phyloP scores from a whole-genome alignment of 2,113 vertebrate species.

The Bubo bubo region DNA sequence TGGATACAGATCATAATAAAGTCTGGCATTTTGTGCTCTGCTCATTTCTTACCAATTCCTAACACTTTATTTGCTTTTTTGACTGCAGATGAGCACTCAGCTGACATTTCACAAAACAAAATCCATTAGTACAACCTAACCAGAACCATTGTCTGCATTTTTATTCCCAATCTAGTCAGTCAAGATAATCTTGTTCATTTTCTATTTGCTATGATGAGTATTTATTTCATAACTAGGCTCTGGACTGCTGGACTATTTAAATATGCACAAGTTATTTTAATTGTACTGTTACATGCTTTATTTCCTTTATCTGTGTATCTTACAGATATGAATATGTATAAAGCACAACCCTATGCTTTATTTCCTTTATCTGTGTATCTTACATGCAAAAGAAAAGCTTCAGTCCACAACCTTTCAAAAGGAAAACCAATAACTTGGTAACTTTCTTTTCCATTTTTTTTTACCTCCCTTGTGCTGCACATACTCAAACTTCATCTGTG shows the following conservation, averaged over 20 bases:
- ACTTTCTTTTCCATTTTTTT: not conserved
- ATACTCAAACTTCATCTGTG: not conserved
- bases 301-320: not conserved
- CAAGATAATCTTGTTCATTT: not conserved
- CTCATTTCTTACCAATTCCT: not conserved
- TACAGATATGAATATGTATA: not conserved
- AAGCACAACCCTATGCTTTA: not conserved
- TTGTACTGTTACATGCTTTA: not conserved
- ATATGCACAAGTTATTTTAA: not conserved
- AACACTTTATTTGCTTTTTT: not conserved
- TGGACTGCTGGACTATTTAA: not conserved
- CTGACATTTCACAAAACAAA: conserved; percentile 19
- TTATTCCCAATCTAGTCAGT: not conserved
- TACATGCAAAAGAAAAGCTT: not conserved
- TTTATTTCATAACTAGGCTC: not conserved
- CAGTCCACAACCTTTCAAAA: not conserved
- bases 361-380: not conserved
- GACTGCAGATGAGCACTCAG: not conserved
- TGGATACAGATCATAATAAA: not conserved
- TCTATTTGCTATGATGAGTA: not conserved
- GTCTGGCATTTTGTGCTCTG: not conserved
- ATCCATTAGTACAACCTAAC: not conserved
- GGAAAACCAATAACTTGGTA: not conserved
- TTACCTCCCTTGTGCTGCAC: not conserved
- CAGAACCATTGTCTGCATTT: not conserved